Conservation (phyloP, 2,113 vertebrate species). For the Nettapus auritus region DNA sequence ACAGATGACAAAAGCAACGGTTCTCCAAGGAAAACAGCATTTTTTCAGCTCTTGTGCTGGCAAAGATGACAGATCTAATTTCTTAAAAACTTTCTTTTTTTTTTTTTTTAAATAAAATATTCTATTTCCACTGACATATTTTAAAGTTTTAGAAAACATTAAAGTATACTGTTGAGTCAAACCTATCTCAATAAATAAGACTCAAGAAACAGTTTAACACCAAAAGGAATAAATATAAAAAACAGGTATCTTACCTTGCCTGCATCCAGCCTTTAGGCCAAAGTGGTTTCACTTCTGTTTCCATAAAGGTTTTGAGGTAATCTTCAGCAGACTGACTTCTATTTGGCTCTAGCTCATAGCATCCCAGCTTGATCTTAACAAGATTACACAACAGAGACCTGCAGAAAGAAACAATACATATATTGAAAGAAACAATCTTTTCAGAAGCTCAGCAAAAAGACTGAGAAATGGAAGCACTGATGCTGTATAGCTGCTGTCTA, state of each 20-base stretch:
- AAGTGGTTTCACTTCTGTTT: conserved; percentile 95
- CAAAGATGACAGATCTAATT: neutral
- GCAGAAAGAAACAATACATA: conserved; percentile 29
- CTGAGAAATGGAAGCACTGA: neutral
- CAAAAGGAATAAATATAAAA: neutral
- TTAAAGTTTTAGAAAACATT: neutral
- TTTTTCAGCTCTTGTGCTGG: neutral
- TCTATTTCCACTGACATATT: neutral
- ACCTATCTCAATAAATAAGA: neutral
- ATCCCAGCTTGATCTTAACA: conserved; percentile 95
- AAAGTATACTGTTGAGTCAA: neutral
- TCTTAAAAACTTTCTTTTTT: neutral
- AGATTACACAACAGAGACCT: conserved; percentile 94
- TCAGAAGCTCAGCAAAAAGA: neutral
- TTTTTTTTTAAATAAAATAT: neutral
- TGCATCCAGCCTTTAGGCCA: conserved; percentile 99
- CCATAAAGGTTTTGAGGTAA: conserved; percentile 98
- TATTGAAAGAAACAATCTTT: neutral
- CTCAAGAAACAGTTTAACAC: neutral
- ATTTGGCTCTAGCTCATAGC: conserved; percentile 96
- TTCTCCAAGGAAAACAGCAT: neutral
- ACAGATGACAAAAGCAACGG: neutral
- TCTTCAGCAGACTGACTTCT: conserved; percentile 93
- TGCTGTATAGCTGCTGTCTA: neutral
- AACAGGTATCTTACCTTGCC: conserved; percentile 82